Evolutionary conservation across 1,140 invertebrate species (phyloP), one percentile per base, ranked within the genome.

Genomic region (Drosophila takahashii): DNA sequence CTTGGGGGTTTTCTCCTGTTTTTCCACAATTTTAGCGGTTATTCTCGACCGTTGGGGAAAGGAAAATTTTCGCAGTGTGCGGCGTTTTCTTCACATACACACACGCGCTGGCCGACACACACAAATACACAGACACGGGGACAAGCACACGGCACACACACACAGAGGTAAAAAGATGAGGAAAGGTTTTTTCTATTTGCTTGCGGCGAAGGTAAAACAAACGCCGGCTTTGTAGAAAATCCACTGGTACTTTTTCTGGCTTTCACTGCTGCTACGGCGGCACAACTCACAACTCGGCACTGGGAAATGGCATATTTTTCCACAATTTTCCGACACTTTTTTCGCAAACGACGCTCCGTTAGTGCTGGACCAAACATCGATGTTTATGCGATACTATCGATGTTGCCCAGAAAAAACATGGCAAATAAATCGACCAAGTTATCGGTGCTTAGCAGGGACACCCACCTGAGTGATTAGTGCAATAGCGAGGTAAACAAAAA

Each of bases 11-110:
- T 92, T 92, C 87, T 92, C 90, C 87, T 92, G 90, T 91, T 92
- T 92, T 92, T 92, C 90, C 90, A 92, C 90, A 92, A 92, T 92
- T 92, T 92, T 92, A 90, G 84, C 90, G 84, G 90, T 90, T 92
- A 89, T 89, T 77, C 69, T 89, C 54, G 79, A 74, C 81, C 85
- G 72, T 73, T 71, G 58, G 54, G 77, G 51, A 57, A 60, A 80
- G 66, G 54, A 83, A 89, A 69, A 47, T 77, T 42, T 64, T 86
- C 74, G 54, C 79, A 66, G 65, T 83, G 65, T 83, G 84, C 83
- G 84, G 84, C 84, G 37, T 77, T 83, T 81, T 86, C 66, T 81
- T 78, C 48, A 76, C 65, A 72, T 62, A 60, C 78, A 77, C 81
- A 58, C 62, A 76, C 79, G 48, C 53, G 62, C 64, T 27, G 36